These are phyloP conservation scores for Hypotaenidia philippensis DNA, from an alignment of 2,797 vertebrate species.

Conservation along the genomic window DNA sequence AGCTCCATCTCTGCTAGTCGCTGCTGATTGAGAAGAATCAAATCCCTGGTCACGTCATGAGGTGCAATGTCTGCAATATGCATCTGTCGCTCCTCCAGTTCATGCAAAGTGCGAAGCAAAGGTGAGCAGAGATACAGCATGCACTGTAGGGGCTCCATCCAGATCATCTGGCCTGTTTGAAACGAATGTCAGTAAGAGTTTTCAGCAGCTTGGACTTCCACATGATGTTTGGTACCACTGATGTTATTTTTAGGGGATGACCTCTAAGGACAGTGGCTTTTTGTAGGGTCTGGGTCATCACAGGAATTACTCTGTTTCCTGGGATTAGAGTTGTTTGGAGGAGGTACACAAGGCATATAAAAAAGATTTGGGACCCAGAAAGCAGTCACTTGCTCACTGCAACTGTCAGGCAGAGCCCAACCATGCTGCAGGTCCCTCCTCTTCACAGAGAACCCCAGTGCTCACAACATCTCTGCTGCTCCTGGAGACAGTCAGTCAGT, in stretches of 20 bases:
- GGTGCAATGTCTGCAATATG: conserved; percentile 86
- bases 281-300: background rate
- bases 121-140: conserved; percentile 87
- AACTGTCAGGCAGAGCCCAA: background rate
- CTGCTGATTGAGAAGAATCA: conserved; percentile 87
- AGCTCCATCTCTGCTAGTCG: conserved; percentile 86
- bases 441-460: background rate
- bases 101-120: conserved; percentile 81
- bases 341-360: background rate
- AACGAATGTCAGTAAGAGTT: background rate
- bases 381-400: background rate
- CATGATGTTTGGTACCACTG: background rate
- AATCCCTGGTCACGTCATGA: conserved; percentile 84
- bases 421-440: background rate
- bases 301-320: background rate
- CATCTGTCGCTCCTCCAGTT: conserved; percentile 85
- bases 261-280: background rate
- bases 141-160: conserved; percentile 83
- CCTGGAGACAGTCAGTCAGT: background rate
- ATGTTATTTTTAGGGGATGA: background rate
- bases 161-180: conserved; percentile 86
- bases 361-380: background rate
- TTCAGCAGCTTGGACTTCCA: background rate
- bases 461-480: background rate
- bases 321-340: background rate